A percentile compares a stretch with the other conserved stretches of the same genome.
phyloP scores from a whole-genome alignment of 2,888 invertebrate genomes.

The Plebejus argus region DNA sequence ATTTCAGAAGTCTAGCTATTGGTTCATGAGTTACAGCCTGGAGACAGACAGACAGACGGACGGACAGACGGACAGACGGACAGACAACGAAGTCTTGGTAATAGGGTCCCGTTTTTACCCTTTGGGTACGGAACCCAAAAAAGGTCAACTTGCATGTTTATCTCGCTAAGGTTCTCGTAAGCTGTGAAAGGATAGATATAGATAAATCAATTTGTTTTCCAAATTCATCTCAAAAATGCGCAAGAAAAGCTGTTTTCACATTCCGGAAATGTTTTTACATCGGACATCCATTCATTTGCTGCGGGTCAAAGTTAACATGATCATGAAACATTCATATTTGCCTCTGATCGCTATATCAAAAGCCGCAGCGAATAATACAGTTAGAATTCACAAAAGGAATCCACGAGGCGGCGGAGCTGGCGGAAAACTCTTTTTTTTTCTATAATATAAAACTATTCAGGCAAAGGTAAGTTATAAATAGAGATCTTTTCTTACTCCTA shows the following conservation, averaged over 20 bases:
- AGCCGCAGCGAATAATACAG: background rate
- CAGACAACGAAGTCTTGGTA: too few relatives aligned
- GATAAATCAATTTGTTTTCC: too few relatives aligned
- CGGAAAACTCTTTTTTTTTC: conserved; percentile 3
- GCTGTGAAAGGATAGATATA: background rate
- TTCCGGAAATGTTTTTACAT: background rate
- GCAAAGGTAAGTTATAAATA: conserved; percentile 24
- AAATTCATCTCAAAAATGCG: background rate
- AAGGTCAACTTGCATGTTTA: too few relatives aligned
- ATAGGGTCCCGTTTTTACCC: too few relatives aligned
- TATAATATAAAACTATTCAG: conserved; percentile 20
- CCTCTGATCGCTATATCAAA: conserved; percentile 1
- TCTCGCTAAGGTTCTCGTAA: too few relatives aligned
- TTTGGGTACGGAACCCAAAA: too few relatives aligned
- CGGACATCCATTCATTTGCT: background rate
- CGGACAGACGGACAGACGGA: too few relatives aligned
- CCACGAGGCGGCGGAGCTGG: background rate
- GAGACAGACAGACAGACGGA: too few relatives aligned
- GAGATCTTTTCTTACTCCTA: conserved; percentile 4
- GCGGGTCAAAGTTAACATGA: background rate
- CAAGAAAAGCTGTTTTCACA: background rate
- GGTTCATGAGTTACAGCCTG: too few relatives aligned
- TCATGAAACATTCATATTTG: conserved; percentile 20
- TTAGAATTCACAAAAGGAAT: conserved; percentile 26
- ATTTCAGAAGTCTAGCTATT: too few relatives aligned